These are phyloP conservation scores for Amblyraja radiata DNA, from an alignment of 2,797 vertebrate genomes.

Conservation along the genomic window DNA sequence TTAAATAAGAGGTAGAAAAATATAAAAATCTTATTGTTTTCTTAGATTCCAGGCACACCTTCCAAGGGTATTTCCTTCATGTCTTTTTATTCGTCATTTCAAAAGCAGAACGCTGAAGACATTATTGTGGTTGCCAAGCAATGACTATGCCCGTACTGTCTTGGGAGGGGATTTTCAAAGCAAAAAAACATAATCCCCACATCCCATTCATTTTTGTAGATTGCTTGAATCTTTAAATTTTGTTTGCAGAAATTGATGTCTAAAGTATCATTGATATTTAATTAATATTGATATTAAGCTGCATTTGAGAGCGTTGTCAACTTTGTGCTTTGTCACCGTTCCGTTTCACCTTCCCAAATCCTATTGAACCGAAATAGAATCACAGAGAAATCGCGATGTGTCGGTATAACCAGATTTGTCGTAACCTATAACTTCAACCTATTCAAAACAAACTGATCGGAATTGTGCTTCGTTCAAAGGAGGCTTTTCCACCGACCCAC, in stretches of 20 bases:
- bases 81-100: background rate
- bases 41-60: slow-evolving; percentile 34
- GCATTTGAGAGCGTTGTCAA: background rate
- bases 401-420: background rate
- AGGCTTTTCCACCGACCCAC: background rate
- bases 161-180: slow-evolving; percentile 50
- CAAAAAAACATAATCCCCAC: slow-evolving; percentile 60
- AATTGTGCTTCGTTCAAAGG: background rate
- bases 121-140: slow-evolving; percentile 39
- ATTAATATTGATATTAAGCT: background rate
- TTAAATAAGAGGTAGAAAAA: background rate
- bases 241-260: slow-evolving; percentile 12
- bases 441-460: background rate
- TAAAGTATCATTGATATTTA: background rate
- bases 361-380: background rate
- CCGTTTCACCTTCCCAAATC: background rate
- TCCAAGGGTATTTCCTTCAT: slow-evolving; percentile 26
- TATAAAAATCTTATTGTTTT: slow-evolving; percentile 6
- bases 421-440: background rate
- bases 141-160: slow-evolving; percentile 45
- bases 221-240: background rate
- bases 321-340: background rate
- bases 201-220: slow-evolving; percentile 52
- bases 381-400: too few relatives aligned
- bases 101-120: slow-evolving; percentile 2